Base-by-base conservation (phyloP, 2,888 invertebrate species). In the Morpho helenor region DNA sequence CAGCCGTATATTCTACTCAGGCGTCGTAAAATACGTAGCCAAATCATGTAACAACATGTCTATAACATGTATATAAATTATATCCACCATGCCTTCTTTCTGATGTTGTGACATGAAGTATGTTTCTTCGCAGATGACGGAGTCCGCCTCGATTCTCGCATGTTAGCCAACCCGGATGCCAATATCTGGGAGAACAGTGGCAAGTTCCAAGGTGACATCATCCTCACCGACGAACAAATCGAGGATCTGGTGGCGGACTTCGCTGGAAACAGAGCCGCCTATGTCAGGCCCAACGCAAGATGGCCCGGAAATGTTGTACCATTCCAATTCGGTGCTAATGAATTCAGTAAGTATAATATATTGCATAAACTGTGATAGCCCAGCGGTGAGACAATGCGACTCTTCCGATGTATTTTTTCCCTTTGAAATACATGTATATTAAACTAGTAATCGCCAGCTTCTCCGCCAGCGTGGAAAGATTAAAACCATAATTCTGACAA, bases 261-360 rank as follows among this genome's bases (percentile, higher is more conserved):
- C 64, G 77, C 86, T 0, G 61, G 70, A 59, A 85, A 87, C 4
- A 75, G 86, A 31, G 86, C 79, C 65, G 88, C 87, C 0, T 86
- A 83, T 68, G 80, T 67, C 55, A 79, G 74, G 64, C 82, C 86
- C 0, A 66, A 82, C 63, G 82, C 83, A 5, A 79, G 77, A 49
- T 90, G 89, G 89, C 89, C 89, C 0, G 63, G 80, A 5, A 65
- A 87, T 62, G 84, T 82, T 0, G 82, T 90, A 0, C 76, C 88
- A 0, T 86, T 78, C 78, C 82, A 86, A 54, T 79, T 83, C 52
- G 82, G 72, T 16, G 75, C 76, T 42, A 80, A 73, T 39, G 83
- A 85, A 56, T 89, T 88, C 31, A 78, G 88, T 89, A 65, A 76
- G 83, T 16, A 48, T 16, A 16, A 2, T 43, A 8, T 43, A 31